Conservation (phyloP, 2,113 vertebrate genomes). For the Ctenomys sociabilis region DNA sequence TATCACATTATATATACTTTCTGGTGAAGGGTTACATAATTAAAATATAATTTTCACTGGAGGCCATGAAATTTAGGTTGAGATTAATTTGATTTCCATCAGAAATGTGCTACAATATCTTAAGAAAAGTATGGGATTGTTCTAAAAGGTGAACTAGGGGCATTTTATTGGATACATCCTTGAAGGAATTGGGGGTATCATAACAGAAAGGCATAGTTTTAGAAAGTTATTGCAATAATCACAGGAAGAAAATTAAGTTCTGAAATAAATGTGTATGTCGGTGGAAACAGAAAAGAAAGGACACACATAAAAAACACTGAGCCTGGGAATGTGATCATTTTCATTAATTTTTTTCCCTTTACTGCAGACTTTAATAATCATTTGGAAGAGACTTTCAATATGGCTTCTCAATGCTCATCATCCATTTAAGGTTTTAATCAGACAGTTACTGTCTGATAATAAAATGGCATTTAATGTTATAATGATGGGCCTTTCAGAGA, state of each 20-base stretch:
- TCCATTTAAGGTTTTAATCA: constrained; percentile 76
- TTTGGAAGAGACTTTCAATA: constrained; percentile 66
- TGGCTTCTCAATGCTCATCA: constrained; percentile 66
- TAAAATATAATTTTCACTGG: not conserved
- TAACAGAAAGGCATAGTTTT: not conserved
- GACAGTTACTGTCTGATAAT: constrained; percentile 72
- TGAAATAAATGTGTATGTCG: not conserved
- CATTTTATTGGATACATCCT: not conserved
- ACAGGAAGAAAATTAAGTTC: not conserved
- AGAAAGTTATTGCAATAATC: constrained; percentile 18
- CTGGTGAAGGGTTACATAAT: not conserved
- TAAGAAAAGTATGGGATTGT: not conserved
- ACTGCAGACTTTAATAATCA: constrained; percentile 63
- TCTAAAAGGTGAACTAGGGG: not conserved
- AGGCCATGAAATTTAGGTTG: not conserved
- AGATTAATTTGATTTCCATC: not conserved
- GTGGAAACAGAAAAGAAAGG: constrained; percentile 12
- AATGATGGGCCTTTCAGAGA: constrained; percentile 73
- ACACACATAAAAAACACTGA: constrained; percentile 3
- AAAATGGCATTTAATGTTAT: constrained; percentile 75
- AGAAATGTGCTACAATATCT: not conserved
- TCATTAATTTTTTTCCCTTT: constrained; percentile 65
- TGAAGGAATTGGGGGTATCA: not conserved
- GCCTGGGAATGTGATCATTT: constrained; percentile 31
- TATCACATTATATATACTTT: not conserved